Base-by-base conservation (phyloP, 2,888 invertebrate genomes). In the Acrobasis suavella region DNA sequence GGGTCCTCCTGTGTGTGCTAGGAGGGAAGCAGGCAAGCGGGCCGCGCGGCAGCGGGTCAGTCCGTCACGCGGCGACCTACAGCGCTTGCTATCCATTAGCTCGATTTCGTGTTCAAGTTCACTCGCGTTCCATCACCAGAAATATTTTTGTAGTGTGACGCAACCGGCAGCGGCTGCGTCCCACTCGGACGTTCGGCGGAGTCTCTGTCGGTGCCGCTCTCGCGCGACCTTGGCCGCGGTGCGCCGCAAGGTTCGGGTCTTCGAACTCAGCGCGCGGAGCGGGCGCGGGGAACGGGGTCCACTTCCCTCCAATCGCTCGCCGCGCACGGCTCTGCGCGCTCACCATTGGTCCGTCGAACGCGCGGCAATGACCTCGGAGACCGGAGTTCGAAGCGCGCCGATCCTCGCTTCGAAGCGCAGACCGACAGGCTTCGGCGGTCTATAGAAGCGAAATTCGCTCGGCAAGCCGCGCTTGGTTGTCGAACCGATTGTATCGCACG, bases 191-290 rank as follows among this genome's bases (percentile, higher is more conserved):
- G 78, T 77, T 75, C 74, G 73, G 69, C 73, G 74, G 75, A 76
- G 77, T 77, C 81, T 81, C 87, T 85, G 87, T 89, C 91, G 82
- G 84, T 77, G 81, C 86, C 85, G 88, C 85, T 90, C 90, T 84
- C 92, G 89, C 89, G 87, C 94, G 94, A 94, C 95, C 95, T 94
- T 95, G 95, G 95, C 95, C 94, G 95, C 96, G 94, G 96, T 94
- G 96, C 95, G 95, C 95, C 95, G 95, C 96, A 96, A 96, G 96
- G 96, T 96, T 95, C 95, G 93, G 94, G 95, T 94, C 95, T 95
- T 95, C 95, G 96, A 95, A 95, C 95, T 94, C 90, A 71, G 77
- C 78, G 82, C 73, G 78, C 73, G 76, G 78, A 74, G 89, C 75
- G 82, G 82, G 72, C 68, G 86, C 82, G 82, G 84, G 89, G 82